Percentiles rank a stretch among this genome's conserved stretches.
These are phyloP conservation scores for Hypsibius dujardini DNA, from an alignment of 1,140 invertebrate species.

Conservation along the genomic window DNA sequence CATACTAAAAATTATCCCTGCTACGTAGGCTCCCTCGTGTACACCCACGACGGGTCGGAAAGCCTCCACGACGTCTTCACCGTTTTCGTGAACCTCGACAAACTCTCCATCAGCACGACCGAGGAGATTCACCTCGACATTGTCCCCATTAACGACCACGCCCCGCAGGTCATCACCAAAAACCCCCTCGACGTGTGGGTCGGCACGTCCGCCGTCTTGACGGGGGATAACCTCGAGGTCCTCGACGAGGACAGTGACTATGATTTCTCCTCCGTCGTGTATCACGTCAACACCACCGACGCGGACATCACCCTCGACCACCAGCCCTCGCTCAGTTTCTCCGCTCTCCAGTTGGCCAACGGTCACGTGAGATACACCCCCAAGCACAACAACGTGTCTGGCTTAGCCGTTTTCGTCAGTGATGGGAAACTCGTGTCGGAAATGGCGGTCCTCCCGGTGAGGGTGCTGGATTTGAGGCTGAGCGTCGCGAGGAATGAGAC, in stretches of 20 bases:
- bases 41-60: constrained; percentile 73
- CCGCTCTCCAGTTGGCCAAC: not conserved
- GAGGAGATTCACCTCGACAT: not conserved
- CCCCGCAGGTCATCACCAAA: not conserved
- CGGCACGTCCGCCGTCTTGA: not conserved
- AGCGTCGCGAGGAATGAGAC: not conserved
- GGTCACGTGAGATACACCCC: not conserved
- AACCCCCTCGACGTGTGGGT: constrained; percentile 1
- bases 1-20: too few species aligned
- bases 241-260: constrained; percentile 7
- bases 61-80: constrained; percentile 52
- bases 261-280: not conserved
- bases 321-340: not conserved
- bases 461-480: not conserved
- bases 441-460: not conserved
- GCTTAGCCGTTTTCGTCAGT: not conserved
- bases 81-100: constrained; percentile 40
- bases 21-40: constrained; percentile 32
- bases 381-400: not conserved
- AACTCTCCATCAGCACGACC: not conserved
- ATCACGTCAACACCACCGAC: not conserved
- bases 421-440: constrained; percentile 3
- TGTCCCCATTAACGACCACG: constrained; percentile 1
- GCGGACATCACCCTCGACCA: not conserved
- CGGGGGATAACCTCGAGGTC: not conserved